Conservation (phyloP, 35 echinoderm and acorn worm genomes). For the Lytechinus variegatus region DNA sequence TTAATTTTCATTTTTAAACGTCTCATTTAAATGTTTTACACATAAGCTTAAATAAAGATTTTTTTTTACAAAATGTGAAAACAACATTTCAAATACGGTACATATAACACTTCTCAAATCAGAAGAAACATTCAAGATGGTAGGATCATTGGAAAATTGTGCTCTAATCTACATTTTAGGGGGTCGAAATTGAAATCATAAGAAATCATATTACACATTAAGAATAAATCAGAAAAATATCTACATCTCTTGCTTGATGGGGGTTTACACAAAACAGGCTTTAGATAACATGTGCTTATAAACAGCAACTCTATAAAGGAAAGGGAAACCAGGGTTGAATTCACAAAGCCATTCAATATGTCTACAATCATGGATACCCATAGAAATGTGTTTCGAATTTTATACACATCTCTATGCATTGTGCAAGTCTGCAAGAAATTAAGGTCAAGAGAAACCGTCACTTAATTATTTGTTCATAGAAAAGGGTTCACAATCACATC, state of each 20-base stretch:
- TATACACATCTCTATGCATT: no score
- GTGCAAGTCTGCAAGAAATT: no score
- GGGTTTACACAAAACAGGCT: neutral
- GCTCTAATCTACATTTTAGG: neutral
- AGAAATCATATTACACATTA: conserved; percentile 1
- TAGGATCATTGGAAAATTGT: neutral
- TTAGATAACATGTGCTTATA: neutral
- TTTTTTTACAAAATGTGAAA: neutral
- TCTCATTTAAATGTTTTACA: neutral
- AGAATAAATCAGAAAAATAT: neutral
- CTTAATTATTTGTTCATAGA: no score
- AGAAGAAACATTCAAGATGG: neutral
- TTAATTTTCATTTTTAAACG: no score
- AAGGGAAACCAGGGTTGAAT: neutral
- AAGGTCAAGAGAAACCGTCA: no score
- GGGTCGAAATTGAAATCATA: neutral
- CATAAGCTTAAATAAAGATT: neutral
- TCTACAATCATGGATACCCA: no score
- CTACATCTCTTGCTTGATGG: neutral
- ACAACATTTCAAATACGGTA: no score
- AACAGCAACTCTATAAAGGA: neutral
- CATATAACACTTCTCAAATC: no score
- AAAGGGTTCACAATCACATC: no score
- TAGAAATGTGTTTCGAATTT: no score
- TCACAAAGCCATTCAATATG: no score